Evolutionary conservation across 2,888 invertebrate species (phyloP), one percentile per base, ranked within the genome.

Genomic region (Tenthredo amoena): DNA sequence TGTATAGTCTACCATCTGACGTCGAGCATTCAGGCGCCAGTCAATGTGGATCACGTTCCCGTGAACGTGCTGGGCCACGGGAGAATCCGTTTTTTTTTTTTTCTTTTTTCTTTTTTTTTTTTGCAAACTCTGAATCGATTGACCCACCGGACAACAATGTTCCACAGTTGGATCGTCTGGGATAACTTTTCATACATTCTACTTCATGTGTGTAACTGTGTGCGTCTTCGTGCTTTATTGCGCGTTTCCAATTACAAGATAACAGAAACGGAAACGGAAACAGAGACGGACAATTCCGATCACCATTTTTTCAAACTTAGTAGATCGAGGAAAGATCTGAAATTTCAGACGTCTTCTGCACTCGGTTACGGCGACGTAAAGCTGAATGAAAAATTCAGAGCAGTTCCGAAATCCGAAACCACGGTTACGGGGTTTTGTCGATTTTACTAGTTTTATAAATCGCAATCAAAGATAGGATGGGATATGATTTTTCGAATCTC

Each of bases 41-140:
- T 62, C 21, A 62, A 37, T 37, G 62, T 34, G 37, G 58, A 77
- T 81, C 79, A 81, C 58, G 79, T 81, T 81, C 34, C 79, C 12
- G 34, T 58, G 37, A 81, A 26, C 58, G 58, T 81, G 79, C 79
- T 18, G 9, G 15, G 40, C 37, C 12, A 62, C 47, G 37, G 37
- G 21, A 26, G 21, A 37, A 18, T 34, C 18, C 58, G 37, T 81
- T 58, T 5, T 81, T 58, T 37, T 81, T 40, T 5, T 81, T 58
- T 37, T 81, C n/a, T 58, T 5, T 81, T 58, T 37, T 81, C 26
- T 5, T 81, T 58, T 37, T 81, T 40, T 5, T 81, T 58, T 37
- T 81, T 40, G 37, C 6, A 40, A 58, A 31, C n/a, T 12, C 34
- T 40, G 58, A 40, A 58, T 58, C 79, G 62, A 81, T 58, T 37